A percentile compares a stretch with the other conserved stretches of the same genome.
Evolutionary conservation across 2,113 vertebrate species (phyloP).

Genomic region (Oxygymnocypris stewartii): DNA sequence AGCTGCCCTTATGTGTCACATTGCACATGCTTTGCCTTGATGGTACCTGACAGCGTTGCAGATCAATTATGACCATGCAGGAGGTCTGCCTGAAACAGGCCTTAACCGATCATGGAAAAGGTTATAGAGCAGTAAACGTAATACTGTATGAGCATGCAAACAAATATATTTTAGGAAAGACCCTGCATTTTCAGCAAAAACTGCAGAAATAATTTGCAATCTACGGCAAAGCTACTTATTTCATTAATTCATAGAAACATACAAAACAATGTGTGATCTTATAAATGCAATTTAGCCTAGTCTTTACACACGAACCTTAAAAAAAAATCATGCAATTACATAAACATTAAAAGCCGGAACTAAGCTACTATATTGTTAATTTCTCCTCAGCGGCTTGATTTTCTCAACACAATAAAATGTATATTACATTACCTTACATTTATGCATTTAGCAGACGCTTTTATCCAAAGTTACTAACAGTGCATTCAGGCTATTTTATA

Average conservation of each 20-base stretch:
- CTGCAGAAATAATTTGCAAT: background rate
- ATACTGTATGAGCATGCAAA: background rate
- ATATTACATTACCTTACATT: too few relatives aligned
- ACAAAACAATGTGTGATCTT: background rate
- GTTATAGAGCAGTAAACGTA: background rate
- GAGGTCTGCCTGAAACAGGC: conserved; percentile 39
- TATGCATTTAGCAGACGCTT: too few relatives aligned
- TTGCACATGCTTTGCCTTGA: conserved; percentile 77
- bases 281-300: background rate
- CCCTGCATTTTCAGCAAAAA: background rate
- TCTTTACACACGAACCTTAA: background rate
- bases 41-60: conserved; percentile 75
- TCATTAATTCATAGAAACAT: background rate
- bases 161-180: background rate
- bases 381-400: background rate
- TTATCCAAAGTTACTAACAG: too few relatives aligned
- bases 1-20: conserved; percentile 76
- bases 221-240: background rate
- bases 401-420: background rate
- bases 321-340: background rate
- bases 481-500: too few relatives aligned
- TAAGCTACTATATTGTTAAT: background rate
- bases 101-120: background rate
- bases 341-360: background rate
- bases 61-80: conserved; percentile 66